These are phyloP conservation scores for Threskiornis aethiopicus DNA, from an alignment of 2,797 vertebrate genomes.

Conservation along the genomic window DNA sequence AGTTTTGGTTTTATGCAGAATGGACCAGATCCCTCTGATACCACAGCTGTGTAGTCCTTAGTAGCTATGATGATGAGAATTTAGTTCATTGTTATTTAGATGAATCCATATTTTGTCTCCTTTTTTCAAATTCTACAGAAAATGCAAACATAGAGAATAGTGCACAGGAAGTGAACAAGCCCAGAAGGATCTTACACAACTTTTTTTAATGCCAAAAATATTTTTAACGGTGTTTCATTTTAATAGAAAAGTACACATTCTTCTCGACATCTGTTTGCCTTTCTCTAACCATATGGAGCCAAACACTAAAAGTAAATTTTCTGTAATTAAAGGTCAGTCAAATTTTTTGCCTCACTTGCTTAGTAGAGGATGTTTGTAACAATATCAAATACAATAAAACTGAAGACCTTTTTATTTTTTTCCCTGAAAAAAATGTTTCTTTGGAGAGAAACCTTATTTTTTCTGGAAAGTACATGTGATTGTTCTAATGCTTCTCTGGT, in stretches of 20 bases:
- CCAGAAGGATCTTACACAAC: neutral
- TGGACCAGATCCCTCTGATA: neutral
- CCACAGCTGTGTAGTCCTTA: neutral
- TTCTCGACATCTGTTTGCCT: conserved; percentile 15
- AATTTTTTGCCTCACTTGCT: neutral
- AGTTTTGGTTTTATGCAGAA: neutral
- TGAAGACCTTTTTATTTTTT: neutral
- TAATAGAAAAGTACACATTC: conserved; percentile 14
- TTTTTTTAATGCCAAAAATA: neutral
- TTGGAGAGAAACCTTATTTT: neutral
- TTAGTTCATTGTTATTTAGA: neutral
- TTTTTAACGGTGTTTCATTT: neutral
- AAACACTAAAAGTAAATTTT: neutral
- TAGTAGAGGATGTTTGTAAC: neutral
- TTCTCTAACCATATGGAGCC: conserved; percentile 21
- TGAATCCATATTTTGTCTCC: neutral
- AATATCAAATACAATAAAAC: neutral
- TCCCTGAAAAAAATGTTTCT: neutral
- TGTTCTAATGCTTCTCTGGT: conserved; percentile 24
- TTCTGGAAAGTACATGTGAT: neutral
- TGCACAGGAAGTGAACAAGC: neutral
- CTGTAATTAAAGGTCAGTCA: neutral
- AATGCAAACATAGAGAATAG: neutral
- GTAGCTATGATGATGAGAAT: neutral
- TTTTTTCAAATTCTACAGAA: neutral